Evolutionary conservation across 1,140 invertebrate genomes (phyloP), one percentile per base, ranked within the genome.

Genomic region (Eufriesea mexicana): DNA sequence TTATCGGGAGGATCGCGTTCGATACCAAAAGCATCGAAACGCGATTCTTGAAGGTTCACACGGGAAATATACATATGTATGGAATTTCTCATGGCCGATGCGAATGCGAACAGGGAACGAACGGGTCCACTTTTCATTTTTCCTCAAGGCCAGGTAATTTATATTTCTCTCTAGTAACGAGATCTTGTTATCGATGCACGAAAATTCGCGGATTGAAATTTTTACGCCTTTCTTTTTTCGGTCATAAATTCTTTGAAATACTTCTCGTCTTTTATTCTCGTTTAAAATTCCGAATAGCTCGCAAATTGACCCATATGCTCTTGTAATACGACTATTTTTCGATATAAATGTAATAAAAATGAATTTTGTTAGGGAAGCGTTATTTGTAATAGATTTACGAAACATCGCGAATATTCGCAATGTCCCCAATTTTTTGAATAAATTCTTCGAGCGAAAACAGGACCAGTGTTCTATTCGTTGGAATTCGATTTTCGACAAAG

Each of bases 1-100:
- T 78, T 78, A 78, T 68, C 62, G 23, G 28, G 28, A 28, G 47
- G 10, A 28, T 49, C 5, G 20, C 49, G 42, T 42, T 54, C 57
- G 51, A 67, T 67, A 5, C 28, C 28, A 28, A 54, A 45, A 45
- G 47, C 47, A 67, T 66, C 18, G 75, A 67, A 67, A 67, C 75
- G 16, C 62, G 47, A 75, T 75, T 49, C 57, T 67, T 7, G 61
- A 67, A 67, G 59, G 28, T 75, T 49, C 73, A 75, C 73, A 28
- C 73, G 73, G 57, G 73, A 75, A 62, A 75, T 75, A 62, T 62
- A 62, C 73, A 49, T 35, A 28, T 28, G 59, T 62, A 62, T 28
- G 57, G 49, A 62, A 49, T 49, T 49, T 62, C 45, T 47, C 72
- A 57, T 47, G 57, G 59, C n/a, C 62, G 57, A 49, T 75, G 61